Conservation (phyloP, 2,797 vertebrate species). For the Peromyscus aztecus region DNA sequence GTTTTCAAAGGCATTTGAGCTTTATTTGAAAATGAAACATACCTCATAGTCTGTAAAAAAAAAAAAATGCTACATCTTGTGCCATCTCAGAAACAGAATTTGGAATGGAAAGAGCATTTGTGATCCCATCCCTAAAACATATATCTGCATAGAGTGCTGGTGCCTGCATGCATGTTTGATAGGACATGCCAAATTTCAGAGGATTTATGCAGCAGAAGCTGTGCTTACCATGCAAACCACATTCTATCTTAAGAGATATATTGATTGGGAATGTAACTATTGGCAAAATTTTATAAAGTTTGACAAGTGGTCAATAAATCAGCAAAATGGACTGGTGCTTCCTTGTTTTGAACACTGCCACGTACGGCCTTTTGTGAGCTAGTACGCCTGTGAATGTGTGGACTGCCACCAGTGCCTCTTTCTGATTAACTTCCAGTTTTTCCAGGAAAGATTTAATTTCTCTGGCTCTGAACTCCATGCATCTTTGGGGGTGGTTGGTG, state of each 20-base stretch:
- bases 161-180: not conserved
- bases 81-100: not conserved
- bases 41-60: not conserved
- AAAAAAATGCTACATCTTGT: not conserved
- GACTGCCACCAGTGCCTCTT: not conserved
- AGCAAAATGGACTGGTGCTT: not conserved
- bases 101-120: no score
- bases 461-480: slow-evolving; percentile 10
- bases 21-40: slow-evolving; percentile 14
- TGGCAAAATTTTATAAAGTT: slow-evolving; percentile 36
- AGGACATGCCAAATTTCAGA: not conserved
- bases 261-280: slow-evolving; percentile 7
- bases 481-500: not conserved
- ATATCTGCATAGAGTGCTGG: not conserved
- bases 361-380: not conserved
- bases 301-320: slow-evolving; percentile 26
- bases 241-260: not conserved
- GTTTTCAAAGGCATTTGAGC: not conserved
- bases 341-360: slow-evolving; percentile 27
- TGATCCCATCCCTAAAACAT: not conserved
- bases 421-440: slow-evolving; percentile 75
- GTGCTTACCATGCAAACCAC: slow-evolving; percentile 3
- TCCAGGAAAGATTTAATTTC: slow-evolving; percentile 25
- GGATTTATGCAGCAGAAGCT: not conserved
- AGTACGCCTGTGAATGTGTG: not conserved